Percentiles rank a stretch among this genome's conserved stretches.
Conservation (phyloP, 2,797 vertebrate species). For the Avahi laniger region DNA sequence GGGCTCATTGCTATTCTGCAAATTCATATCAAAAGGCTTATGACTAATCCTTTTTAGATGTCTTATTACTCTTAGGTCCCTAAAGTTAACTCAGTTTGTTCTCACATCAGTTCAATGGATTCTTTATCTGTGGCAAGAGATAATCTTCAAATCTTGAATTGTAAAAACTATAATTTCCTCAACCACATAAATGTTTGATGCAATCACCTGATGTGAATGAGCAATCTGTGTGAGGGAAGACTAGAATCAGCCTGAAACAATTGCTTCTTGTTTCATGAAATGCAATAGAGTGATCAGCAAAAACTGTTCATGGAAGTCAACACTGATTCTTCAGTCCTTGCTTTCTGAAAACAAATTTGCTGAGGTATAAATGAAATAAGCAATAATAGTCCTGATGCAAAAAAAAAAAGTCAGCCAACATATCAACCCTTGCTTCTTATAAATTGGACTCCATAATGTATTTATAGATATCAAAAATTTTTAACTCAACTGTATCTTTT, state of each 20-base stretch:
- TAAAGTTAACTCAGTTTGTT: slow-evolving; percentile 26
- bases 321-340: not conserved
- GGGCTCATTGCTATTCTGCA: not conserved
- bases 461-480: not conserved
- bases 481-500: slow-evolving; percentile 22
- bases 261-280: not conserved
- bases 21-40: slow-evolving; percentile 35
- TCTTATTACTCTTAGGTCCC: slow-evolving; percentile 7
- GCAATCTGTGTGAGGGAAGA: not conserved
- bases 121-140: slow-evolving; percentile 37
- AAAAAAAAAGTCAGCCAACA: not conserved
- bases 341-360: slow-evolving; percentile 22
- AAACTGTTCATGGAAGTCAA: not conserved
- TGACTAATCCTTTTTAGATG: slow-evolving; percentile 4
- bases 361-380: slow-evolving; percentile 13
- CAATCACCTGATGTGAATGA: not conserved
- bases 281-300: not conserved
- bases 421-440: not conserved
- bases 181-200: not conserved
- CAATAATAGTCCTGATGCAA: not conserved
- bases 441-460: slow-evolving; percentile 5
- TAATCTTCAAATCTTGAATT: slow-evolving; percentile 32
- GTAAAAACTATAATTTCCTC: slow-evolving; percentile 36
- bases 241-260: not conserved
- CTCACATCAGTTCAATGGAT: not conserved